phyloP scores from a whole-genome alignment of 2,113 vertebrate species.

The Oncorhynchus masou region DNA sequence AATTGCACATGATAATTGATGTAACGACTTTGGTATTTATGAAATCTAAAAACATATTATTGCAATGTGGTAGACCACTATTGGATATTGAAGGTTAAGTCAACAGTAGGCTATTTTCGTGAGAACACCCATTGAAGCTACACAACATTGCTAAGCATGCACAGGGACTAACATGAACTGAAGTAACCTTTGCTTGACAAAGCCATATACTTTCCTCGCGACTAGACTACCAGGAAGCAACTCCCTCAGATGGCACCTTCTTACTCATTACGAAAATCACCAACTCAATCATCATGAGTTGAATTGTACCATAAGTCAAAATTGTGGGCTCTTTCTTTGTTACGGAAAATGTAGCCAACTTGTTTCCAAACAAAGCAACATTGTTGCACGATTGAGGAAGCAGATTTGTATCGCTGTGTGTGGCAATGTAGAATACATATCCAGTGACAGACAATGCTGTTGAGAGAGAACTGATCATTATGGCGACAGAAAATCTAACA shows the following conservation, averaged over 20 bases:
- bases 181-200: slow-evolving; percentile 60
- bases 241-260: background rate
- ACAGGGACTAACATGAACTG: slow-evolving; percentile 59
- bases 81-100: too few species aligned
- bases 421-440: background rate
- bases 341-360: background rate
- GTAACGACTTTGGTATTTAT: too few species aligned
- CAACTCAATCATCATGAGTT: background rate
- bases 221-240: too few species aligned
- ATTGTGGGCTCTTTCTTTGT: background rate
- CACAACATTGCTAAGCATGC: too few species aligned
- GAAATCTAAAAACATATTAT: too few species aligned
- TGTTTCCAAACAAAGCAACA: background rate
- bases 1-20: too few species aligned
- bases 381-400: background rate
- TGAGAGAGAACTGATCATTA: too few species aligned
- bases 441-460: background rate
- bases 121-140: too few species aligned
- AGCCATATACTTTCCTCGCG: slow-evolving; percentile 18
- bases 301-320: background rate
- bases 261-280: background rate
- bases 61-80: too few species aligned
- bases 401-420: background rate
- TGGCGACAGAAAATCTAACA: too few species aligned
- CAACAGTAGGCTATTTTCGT: too few species aligned